Base-by-base conservation (phyloP, 2,113 vertebrate genomes). In the Otis tarda region DNA sequence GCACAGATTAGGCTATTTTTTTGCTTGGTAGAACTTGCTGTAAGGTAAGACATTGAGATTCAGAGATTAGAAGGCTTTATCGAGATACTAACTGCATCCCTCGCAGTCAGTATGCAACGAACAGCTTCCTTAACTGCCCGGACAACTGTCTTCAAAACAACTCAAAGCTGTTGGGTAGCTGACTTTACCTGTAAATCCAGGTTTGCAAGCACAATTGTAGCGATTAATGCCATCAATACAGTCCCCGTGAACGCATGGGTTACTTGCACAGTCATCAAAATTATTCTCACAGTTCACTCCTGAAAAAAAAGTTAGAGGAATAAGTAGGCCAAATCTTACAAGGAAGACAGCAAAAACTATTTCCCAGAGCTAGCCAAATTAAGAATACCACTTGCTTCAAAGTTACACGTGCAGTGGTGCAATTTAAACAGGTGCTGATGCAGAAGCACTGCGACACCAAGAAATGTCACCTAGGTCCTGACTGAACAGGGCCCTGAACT, bases 271-370 rank as follows among this genome's bases (percentile, higher is more conserved):
- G 94, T 99, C 99, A 49, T 99, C 98, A 49, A 98, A 98, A 96
- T 99, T 99, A 85, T 98, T 98, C 95, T 99, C 99, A 98, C 99
- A 99, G 94, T 99, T 99, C 78, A 98, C 81, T 27, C 99, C 99
- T 99, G 94, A 60, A 83, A 92, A 31, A 93, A 53, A 91, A 47
- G 5, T 70, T 10, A 57, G 47, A 83, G 2, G 24, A 84, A 65
- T 80, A 70, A 78, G 24, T 33, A 50, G 13, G 17, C 9, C 23
- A 83, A 75, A 74, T 20, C 41, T 85, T 50, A 80, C 33, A 83
- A 76, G 53, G 37, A 49, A 10, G 21, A 50, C 27, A 81, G 73
- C 21, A 61, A 53, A 53, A 83, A 37, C 21, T 77, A 3, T n/a
- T 78, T 75, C 47, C 65, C 60, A 69, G 65, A 73, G 84, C 69